Evolutionary conservation across 2,113 vertebrate species (phyloP).

Genomic region (Tretioscincus oriximinensis): DNA sequence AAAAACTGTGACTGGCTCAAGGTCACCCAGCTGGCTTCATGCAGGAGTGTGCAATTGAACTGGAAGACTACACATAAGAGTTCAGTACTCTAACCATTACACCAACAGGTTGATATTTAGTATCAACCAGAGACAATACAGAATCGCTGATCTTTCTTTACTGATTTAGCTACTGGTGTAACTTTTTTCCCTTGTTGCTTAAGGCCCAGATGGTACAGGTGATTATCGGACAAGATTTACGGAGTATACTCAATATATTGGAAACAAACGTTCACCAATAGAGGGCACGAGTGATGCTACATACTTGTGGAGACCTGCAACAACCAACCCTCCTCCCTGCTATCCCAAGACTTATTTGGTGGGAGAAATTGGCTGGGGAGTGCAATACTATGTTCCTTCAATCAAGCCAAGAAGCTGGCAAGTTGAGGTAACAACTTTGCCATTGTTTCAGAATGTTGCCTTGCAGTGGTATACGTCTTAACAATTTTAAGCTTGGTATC

Average conservation of each 20-base stretch:
- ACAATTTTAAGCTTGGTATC: neutral
- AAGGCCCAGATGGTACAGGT: conserved; percentile 75
- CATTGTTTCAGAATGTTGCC: neutral
- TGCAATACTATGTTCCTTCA: conserved; percentile 53
- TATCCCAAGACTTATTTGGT: conserved; percentile 51
- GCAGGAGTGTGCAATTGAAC: no score
- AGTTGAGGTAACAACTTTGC: conserved; percentile 68
- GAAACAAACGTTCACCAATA: conserved; percentile 46
- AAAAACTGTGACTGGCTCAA: no score
- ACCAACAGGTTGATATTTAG: neutral
- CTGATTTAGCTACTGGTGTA: neutral
- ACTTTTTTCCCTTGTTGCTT: conserved; percentile 8
- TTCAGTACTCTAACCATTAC: no score
- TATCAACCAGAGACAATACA: neutral
- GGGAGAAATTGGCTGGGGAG: conserved; percentile 75
- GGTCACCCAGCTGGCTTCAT: no score
- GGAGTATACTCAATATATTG: conserved; percentile 59
- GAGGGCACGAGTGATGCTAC: conserved; percentile 69
- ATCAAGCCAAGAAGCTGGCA: conserved; percentile 70
- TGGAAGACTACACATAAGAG: no score
- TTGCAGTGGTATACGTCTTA: neutral
- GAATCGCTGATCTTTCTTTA: neutral
- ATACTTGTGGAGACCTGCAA: conserved; percentile 68
- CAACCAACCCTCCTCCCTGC: neutral
- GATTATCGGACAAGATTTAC: conserved; percentile 71